Evolutionary conservation across 2,113 vertebrate genomes (phyloP).

Genomic region (Clupea harengus): DNA sequence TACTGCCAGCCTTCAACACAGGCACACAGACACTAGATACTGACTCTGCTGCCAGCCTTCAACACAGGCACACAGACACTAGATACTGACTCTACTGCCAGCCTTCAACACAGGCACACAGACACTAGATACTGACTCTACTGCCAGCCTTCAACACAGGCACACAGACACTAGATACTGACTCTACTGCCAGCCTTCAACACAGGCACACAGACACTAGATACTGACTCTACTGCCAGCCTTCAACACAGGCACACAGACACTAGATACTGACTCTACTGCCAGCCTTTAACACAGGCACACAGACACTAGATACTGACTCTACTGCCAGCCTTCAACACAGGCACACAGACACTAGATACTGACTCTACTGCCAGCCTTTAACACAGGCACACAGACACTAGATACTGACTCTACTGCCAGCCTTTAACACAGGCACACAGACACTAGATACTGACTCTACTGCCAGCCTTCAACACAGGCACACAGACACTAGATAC

Average conservation of each 20-base stretch:
- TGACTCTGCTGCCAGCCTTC: neutral
- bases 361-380: neutral
- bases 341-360: neutral
- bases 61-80: slow-evolving; percentile 1
- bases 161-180: neutral
- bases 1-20: neutral
- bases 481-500: neutral
- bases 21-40: neutral
- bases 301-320: neutral
- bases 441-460: neutral
- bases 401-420: neutral
- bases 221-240: neutral
- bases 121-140: neutral
- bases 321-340: neutral
- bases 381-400: neutral
- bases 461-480: neutral
- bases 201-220: slow-evolving; percentile 1
- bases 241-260: neutral
- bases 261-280: neutral
- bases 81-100: neutral
- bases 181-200: neutral
- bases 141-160: neutral
- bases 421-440: neutral
- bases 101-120: neutral
- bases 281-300: neutral